Percentiles rank a stretch among this genome's conserved stretches.
Evolutionary conservation across 2,888 invertebrate genomes (phyloP).

Genomic region (Hemicrepidius hirtus): DNA sequence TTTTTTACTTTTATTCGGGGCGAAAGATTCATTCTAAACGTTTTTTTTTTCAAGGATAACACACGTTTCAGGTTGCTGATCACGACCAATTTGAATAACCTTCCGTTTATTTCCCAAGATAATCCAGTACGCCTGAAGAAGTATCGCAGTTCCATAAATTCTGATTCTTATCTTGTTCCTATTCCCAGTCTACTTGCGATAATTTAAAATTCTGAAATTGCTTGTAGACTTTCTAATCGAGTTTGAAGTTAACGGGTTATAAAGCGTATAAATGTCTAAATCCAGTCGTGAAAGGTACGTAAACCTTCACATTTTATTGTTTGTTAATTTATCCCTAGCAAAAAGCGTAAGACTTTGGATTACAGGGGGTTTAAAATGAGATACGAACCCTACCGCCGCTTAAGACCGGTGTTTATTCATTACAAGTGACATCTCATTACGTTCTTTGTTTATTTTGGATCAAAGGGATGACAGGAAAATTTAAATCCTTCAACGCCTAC

Average conservation of each 20-base stretch:
- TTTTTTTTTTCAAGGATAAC: constrained; percentile 3
- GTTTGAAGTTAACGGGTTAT: neutral
- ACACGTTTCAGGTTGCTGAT: constrained; percentile 21
- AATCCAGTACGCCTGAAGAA: neutral
- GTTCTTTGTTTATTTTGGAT: constrained; percentile 30
- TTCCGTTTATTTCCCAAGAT: constrained; percentile 20
- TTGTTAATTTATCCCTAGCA: neutral
- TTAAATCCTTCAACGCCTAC: constrained; percentile 14
- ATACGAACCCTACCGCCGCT: constrained; percentile 17
- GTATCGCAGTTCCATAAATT: neutral
- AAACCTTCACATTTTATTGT: constrained; percentile 8
- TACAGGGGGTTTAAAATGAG: constrained; percentile 19
- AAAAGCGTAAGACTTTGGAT: constrained; percentile 7
- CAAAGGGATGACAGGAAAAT: constrained; percentile 22
- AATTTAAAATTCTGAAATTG: neutral
- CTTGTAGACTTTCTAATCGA: neutral
- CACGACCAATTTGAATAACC: constrained; percentile 15
- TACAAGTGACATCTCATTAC: constrained; percentile 30
- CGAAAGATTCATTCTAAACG: neutral
- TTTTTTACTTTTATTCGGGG: neutral
- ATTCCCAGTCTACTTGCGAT: constrained; percentile 1
- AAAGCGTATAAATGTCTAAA: neutral
- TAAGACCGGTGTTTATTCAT: constrained; percentile 16
- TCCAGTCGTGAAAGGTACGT: neutral
- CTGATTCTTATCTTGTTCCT: neutral